Evolutionary conservation across 2,888 invertebrate species (phyloP).

Genomic region (Pycnomerus fuliginosus): DNA sequence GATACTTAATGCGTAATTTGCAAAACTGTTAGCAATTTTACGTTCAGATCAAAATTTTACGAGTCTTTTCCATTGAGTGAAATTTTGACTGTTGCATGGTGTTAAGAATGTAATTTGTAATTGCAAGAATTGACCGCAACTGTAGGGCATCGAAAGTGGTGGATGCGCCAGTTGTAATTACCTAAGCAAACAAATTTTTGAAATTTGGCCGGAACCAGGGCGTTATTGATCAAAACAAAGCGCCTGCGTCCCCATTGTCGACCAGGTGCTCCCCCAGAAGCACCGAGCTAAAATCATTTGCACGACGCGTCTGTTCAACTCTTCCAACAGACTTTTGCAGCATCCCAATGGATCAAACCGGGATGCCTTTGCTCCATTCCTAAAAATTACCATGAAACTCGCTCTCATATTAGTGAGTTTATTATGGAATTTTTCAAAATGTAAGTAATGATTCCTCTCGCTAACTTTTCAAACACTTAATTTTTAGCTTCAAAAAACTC

Average conservation of each 20-base stretch:
- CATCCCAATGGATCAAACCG: constrained; percentile 38
- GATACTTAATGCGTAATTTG: too few relatives aligned
- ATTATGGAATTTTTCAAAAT: constrained; percentile 12
- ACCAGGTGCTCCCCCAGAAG: constrained; percentile 15
- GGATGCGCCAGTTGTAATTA: too few relatives aligned
- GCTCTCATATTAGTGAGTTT: constrained; percentile 7
- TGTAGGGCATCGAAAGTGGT: too few relatives aligned
- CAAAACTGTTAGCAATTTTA: too few relatives aligned
- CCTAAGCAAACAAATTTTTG: too few relatives aligned
- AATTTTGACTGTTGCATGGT: too few relatives aligned
- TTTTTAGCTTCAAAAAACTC: constrained; percentile 10
- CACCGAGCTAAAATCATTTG: not conserved
- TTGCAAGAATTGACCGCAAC: too few relatives aligned
- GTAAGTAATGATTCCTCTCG: constrained; percentile 10
- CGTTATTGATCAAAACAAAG: constrained; percentile 34
- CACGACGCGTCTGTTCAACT: not conserved
- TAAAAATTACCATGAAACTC: constrained; percentile 1
- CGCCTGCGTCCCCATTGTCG: constrained; percentile 30
- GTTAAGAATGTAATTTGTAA: too few relatives aligned
- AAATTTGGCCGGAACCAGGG: constrained; percentile 12
- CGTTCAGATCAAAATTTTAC: too few relatives aligned
- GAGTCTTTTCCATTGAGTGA: too few relatives aligned
- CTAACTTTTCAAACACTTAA: not conserved
- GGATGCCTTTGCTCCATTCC: constrained; percentile 8
- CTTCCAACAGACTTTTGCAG: constrained; percentile 21